Evolutionary conservation across 1,140 invertebrate genomes (phyloP).

Genomic region (Trypoxylus dichotomus): DNA sequence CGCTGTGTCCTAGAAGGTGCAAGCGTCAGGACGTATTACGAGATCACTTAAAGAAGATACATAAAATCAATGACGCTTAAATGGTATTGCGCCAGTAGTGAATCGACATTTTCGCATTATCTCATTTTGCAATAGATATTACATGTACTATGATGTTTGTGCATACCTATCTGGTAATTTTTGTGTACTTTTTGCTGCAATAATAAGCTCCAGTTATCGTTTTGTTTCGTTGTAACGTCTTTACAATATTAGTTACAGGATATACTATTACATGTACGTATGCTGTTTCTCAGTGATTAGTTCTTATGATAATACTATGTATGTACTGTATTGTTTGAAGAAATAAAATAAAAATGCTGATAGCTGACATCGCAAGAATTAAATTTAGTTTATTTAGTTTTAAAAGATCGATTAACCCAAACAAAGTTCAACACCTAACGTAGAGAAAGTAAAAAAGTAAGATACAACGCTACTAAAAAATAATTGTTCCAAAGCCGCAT

Average conservation of each 20-base stretch:
- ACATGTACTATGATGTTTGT: constrained; percentile 15
- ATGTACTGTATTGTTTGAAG: constrained; percentile 5
- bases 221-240: constrained; percentile 1
- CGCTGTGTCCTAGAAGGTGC: constrained; percentile 47
- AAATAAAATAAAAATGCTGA: constrained; percentile 7
- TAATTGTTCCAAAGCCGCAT: too few species aligned
- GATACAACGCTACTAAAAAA: too few species aligned
- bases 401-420: background rate
- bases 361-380: background rate
- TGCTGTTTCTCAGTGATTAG: background rate
- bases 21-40: constrained; percentile 48
- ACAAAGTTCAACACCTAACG: too few species aligned
- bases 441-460: too few species aligned
- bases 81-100: background rate
- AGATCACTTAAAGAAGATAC: constrained; percentile 46
- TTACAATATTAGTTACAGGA: constrained; percentile 8
- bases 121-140: constrained; percentile 24
- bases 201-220: background rate
- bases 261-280: background rate
- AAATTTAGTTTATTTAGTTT: background rate
- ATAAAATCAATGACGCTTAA: constrained; percentile 38
- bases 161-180: constrained; percentile 4
- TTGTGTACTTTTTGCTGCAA: constrained; percentile 3
- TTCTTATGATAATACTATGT: background rate
- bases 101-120: constrained; percentile 9